Evolutionary conservation across 37 sponge, comb jelly and placozoan species (phyloP), one percentile per base, ranked within the genome.

Genomic region (Halisarca cf. caerulea): DNA sequence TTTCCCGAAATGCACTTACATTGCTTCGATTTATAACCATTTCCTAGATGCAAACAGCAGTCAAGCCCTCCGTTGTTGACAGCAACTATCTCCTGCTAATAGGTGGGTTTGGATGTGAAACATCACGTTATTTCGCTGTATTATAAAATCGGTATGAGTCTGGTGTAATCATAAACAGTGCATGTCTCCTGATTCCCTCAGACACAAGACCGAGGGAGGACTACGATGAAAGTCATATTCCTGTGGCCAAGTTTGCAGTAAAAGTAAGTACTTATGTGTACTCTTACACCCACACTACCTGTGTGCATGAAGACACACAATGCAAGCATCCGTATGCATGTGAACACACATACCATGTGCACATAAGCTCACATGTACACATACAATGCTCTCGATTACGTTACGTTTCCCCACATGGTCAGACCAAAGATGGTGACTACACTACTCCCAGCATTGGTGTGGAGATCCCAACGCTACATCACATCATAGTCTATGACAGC

Each of bases 401-500:
- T n/a, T n/a, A n/a, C n/a, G n/a, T n/a, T n/a, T n/a, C n/a, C n/a
- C n/a, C n/a, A n/a, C n/a, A n/a, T n/a, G n/a, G n/a, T n/a, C n/a
- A n/a, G n/a, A n/a, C n/a, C n/a, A n/a, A 45, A 7, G 69, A 59
- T 32, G 66, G 60, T 2, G 90, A 79, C n/a, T 87, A 80, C 35
- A 58, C 58, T 61, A 78, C n/a, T 44, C 72, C 86, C 54, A 78
- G 85, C n/a, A 37, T 59, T 74, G 87, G 80, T 45, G 84, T 82
- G 2, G 88, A 94, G 73, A 82, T 97, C 21, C 89, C 94, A 34
- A 91, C 96, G 27, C 38, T 74, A 30, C 78, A 47, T 23, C 85
- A 97, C 79, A 84, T 88, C 38, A 82, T 95, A 20, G 98, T 97
- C 68, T 97, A 97, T 83, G 98, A 97, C 70, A 85, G 92, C 37